A percentile compares a stretch with the other conserved stretches of the same genome.
Evolutionary conservation across 2,797 vertebrate genomes (phyloP).

Genomic region (Enteromius mattozi): DNA sequence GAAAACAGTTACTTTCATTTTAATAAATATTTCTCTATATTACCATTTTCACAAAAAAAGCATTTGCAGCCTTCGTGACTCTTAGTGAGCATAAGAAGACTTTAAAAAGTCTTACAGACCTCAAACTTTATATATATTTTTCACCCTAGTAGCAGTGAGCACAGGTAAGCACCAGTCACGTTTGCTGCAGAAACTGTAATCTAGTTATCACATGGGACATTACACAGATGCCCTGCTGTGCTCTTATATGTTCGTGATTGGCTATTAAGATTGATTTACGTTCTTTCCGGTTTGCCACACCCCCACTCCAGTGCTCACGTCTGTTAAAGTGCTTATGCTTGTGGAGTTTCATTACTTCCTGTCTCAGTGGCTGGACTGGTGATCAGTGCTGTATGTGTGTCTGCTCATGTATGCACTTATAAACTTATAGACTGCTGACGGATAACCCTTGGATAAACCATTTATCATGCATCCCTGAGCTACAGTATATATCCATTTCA

Average conservation of each 20-base stretch:
- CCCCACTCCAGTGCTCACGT: neutral
- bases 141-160: neutral
- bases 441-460: neutral
- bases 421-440: constrained; percentile 14
- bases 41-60: too few relatives aligned
- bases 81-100: too few relatives aligned
- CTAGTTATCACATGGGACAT: constrained; percentile 14
- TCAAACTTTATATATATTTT: neutral
- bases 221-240: constrained; percentile 20
- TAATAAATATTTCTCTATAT: neutral
- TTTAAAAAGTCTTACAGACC: too few relatives aligned
- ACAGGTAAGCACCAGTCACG: constrained; percentile 4
- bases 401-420: constrained; percentile 4
- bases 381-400: constrained; percentile 10
- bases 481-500: constrained; percentile 4
- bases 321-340: constrained; percentile 29
- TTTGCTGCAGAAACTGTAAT: constrained; percentile 15
- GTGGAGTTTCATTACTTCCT: constrained; percentile 40
- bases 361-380: neutral
- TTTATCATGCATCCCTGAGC: neutral
- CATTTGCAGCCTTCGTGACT: too few relatives aligned
- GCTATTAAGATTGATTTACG: constrained; percentile 34
- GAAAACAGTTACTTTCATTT: neutral
- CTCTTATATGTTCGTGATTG: constrained; percentile 32
- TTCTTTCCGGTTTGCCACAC: neutral